Percentiles rank a stretch among this genome's conserved stretches.
These are phyloP conservation scores for Pelodytes ibericus DNA, from an alignment of 2,797 vertebrate species.

Conservation along the genomic window DNA sequence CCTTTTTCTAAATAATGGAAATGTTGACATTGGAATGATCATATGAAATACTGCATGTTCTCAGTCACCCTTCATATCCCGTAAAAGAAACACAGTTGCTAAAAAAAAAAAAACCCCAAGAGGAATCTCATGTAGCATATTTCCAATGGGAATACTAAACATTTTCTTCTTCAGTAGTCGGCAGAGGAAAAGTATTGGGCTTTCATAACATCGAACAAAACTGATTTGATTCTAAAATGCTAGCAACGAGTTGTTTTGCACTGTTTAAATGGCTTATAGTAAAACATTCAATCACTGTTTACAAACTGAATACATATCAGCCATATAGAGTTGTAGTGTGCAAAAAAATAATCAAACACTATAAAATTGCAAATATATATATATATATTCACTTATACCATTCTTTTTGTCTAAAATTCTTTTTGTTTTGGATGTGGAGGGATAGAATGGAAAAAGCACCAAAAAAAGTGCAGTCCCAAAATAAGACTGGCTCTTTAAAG, in stretches of 20 bases:
- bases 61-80: not conserved
- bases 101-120: not conserved
- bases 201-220: not conserved
- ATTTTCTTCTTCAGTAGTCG: not conserved
- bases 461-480: too few species aligned
- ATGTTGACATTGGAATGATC: not conserved
- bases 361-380: not conserved
- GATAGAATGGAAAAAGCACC: too few species aligned
- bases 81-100: too few species aligned
- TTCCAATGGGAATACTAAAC: not conserved
- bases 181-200: not conserved
- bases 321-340: not conserved
- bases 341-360: not conserved
- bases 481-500: too few species aligned
- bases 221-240: not conserved
- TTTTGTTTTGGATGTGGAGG: too few species aligned
- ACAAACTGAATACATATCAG: not conserved
- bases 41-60: not conserved
- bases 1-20: too few species aligned
- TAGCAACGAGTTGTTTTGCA: not conserved
- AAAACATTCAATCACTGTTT: conserved; percentile 7
- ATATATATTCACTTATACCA: not conserved
- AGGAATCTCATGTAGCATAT: not conserved
- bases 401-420: too few species aligned
- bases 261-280: not conserved